Evolutionary conservation across 2,113 vertebrate species (phyloP).

Genomic region (Hydropotes inermis): DNA sequence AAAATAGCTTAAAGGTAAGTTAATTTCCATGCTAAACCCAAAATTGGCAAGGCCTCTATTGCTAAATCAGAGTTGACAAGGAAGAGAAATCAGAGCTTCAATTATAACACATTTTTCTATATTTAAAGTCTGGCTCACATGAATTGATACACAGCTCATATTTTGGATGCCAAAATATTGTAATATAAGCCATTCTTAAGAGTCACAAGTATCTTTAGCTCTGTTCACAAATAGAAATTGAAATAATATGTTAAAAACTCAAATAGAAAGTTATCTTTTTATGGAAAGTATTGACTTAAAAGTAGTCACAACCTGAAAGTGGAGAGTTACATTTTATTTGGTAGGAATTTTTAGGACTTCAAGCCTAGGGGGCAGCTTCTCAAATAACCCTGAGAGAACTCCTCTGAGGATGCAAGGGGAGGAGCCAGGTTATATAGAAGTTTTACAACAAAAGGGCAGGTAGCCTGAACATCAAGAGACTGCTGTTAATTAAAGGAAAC

Average conservation of each 20-base stretch:
- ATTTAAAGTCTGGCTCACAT: conserved; percentile 23
- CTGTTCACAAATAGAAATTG: conserved; percentile 6
- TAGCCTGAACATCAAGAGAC: neutral
- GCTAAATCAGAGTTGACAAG: conserved; percentile 51
- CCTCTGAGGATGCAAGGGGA: neutral
- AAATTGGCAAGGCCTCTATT: neutral
- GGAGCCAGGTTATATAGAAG: neutral
- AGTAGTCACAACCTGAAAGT: neutral
- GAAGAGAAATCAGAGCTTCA: neutral
- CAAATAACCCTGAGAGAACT: neutral
- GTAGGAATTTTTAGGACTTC: neutral
- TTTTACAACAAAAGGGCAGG: neutral
- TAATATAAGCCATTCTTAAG: neutral
- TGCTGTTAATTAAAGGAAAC: neutral
- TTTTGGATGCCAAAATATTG: conserved; percentile 1
- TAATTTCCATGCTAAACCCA: conserved; percentile 45
- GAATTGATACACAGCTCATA: neutral
- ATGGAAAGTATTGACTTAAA: neutral
- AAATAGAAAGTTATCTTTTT: neutral
- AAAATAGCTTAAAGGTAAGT: conserved; percentile 59
- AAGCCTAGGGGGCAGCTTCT: neutral
- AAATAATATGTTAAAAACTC: neutral
- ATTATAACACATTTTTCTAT: neutral
- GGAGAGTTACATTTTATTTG: neutral
- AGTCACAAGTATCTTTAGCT: neutral